Evolutionary conservation across 2,113 vertebrate genomes (phyloP).

Genomic region (Mastomys natalensis): DNA sequence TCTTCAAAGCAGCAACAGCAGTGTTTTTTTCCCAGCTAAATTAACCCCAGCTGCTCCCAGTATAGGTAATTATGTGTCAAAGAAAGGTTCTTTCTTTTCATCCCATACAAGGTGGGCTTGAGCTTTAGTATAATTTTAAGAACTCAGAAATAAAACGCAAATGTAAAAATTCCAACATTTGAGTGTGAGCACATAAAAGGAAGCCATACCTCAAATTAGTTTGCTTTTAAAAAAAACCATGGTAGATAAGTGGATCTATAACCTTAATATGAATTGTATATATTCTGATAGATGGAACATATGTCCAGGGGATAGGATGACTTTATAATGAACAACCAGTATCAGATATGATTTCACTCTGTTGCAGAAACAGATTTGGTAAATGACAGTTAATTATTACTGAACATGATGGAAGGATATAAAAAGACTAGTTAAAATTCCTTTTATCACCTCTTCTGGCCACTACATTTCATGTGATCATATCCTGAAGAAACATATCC

Average conservation of each 20-base stretch:
- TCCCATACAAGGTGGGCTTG: slow-evolving; percentile 31
- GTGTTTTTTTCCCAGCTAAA: slow-evolving; percentile 46
- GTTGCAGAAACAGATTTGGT: background rate
- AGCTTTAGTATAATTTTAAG: slow-evolving; percentile 59
- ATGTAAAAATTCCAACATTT: slow-evolving; percentile 14
- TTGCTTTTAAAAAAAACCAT: background rate
- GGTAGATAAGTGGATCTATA: background rate
- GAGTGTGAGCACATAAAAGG: slow-evolving; percentile 14
- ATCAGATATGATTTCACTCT: slow-evolving; percentile 41
- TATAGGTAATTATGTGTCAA: slow-evolving; percentile 76
- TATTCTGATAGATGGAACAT: background rate
- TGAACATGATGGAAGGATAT: background rate
- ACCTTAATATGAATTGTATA: slow-evolving; percentile 33
- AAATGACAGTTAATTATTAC: slow-evolving; percentile 27
- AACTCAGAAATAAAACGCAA: slow-evolving; percentile 48
- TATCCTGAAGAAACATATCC: background rate
- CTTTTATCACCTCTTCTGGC: background rate
- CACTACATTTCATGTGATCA: background rate
- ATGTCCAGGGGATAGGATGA: background rate
- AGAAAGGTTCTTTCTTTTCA: slow-evolving; percentile 80
- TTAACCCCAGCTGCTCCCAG: slow-evolving; percentile 64
- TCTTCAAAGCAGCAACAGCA: slow-evolving; percentile 76
- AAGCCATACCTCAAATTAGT: slow-evolving; percentile 30
- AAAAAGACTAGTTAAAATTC: background rate
- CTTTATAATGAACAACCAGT: slow-evolving; percentile 33